phyloP scores from a whole-genome alignment of 1,140 invertebrate species.

The Drosophila serrata region DNA sequence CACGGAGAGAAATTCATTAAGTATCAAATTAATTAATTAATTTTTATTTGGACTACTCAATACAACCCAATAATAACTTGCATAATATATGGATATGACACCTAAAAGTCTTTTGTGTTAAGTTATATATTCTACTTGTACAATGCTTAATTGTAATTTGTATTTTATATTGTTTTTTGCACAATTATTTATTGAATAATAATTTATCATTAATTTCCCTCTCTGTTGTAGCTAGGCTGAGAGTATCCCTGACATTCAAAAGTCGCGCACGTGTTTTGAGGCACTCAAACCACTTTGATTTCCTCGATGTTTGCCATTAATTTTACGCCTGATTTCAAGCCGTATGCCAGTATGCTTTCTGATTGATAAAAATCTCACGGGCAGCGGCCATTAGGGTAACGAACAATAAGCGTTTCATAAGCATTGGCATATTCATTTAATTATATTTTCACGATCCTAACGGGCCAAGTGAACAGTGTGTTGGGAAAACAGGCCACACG shows the following conservation, averaged over 20 bases:
- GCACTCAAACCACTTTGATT: conserved; percentile 74
- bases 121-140: background rate
- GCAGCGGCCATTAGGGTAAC: conserved; percentile 20
- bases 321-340: conserved; percentile 75
- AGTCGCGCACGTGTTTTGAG: conserved; percentile 72
- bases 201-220: background rate
- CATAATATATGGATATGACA: background rate
- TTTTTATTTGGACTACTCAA: background rate
- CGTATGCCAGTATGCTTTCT: conserved; percentile 14
- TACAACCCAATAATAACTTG: too few species aligned
- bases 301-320: conserved; percentile 67
- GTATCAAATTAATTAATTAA: background rate
- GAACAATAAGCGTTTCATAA: conserved; percentile 20
- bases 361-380: conserved; percentile 82
- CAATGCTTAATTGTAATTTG: too few species aligned
- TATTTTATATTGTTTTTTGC: background rate
- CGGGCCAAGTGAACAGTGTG: conserved; percentile 64
- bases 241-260: conserved; percentile 67
- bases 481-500: conserved; percentile 62
- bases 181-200: too few species aligned
- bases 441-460: conserved; percentile 16
- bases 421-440: conserved; percentile 23
- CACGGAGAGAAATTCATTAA: conserved; percentile 6
- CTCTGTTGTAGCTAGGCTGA: background rate
- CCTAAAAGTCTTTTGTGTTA: background rate